Base-by-base conservation (phyloP, 2,888 invertebrate genomes). In the Lymantria monacha region DNA sequence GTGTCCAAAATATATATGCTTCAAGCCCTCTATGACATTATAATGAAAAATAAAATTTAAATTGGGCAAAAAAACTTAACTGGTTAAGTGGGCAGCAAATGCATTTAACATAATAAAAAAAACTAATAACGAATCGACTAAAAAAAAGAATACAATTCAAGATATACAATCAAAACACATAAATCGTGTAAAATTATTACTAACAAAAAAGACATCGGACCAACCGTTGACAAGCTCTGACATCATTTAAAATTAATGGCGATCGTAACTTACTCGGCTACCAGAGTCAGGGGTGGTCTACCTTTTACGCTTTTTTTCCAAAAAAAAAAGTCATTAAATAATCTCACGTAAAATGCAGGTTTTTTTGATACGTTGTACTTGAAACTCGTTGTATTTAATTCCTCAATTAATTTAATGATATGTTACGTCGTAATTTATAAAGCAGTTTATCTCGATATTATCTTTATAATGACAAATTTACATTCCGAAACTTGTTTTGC, bases 151-250 rank as follows among this genome's bases (percentile, higher is more conserved):
- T 63, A 73, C 59, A 70, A 66, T 70, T 57, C 68, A 61, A 66
- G 57, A 65, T 71, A 74, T 69, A 74, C 70, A 78, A 78, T 76
- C 74, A 74, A 78, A 79, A 77, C 73, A 74, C 76, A 85, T 87
- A 84, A 85, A 87, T 87, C 77, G 69, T 69, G 59, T 69, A 72
- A 83, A 81, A 82, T 81, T 79, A 82, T 73, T 69, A 64, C 65
- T 59, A 63, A 70, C 70, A 74, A 76, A 77, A 79, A 78, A 76
- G 71, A 76, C 72, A 76, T 74, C 72, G 67, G 55, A 66, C 78
- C 75, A 85, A 84, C 85, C 87, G 89, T 89, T 88, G 89, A 89
- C 89, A 88, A 83, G 72, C 67, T 64, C 85, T 86, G 87, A 80
- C 81, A 83, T 79, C 81, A 72, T 81, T 79, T 81, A 79, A 81